These are phyloP conservation scores for Parnassius mnemosyne DNA, from an alignment of 2,888 invertebrate genomes.

Conservation along the genomic window DNA sequence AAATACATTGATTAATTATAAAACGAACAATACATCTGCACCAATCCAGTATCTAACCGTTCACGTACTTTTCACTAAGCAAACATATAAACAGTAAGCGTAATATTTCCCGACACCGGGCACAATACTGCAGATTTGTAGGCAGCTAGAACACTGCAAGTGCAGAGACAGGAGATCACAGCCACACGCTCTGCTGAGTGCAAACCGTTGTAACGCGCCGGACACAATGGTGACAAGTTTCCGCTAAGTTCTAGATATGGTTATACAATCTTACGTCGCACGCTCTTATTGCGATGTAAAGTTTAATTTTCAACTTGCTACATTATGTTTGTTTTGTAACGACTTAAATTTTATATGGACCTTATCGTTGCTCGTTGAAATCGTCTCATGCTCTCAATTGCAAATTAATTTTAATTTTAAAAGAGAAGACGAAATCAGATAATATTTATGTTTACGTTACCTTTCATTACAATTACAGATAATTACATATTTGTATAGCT, in stretches of 20 bases:
- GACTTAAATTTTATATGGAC: no score
- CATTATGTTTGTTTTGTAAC: constrained; percentile 8
- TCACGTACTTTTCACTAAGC: constrained; percentile 3
- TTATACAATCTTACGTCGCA: constrained; percentile 19
- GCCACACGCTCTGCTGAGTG: constrained; percentile 43
- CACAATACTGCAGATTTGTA: constrained; percentile 20
- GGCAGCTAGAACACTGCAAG: constrained; percentile 20
- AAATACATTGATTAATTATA: no score
- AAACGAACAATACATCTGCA: no score
- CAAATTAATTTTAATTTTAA: no score
- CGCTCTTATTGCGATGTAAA: constrained; percentile 27
- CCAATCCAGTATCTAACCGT: not conserved
- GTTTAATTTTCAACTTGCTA: constrained; percentile 26
- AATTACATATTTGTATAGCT: no score
- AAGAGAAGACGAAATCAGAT: no score
- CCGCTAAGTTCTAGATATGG: constrained; percentile 31
- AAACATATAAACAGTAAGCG: constrained; percentile 10
- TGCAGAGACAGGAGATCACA: constrained; percentile 29
- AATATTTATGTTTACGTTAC: no score
- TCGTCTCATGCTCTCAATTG: not conserved
- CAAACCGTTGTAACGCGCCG: constrained; percentile 41
- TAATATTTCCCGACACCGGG: constrained; percentile 6
- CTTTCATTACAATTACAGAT: no score
- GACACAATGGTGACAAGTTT: constrained; percentile 41
- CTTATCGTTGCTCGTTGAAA: not conserved